Evolutionary conservation across 2,888 invertebrate species (phyloP), one percentile per base, ranked within the genome.

Genomic region (Idaea biselata): DNA sequence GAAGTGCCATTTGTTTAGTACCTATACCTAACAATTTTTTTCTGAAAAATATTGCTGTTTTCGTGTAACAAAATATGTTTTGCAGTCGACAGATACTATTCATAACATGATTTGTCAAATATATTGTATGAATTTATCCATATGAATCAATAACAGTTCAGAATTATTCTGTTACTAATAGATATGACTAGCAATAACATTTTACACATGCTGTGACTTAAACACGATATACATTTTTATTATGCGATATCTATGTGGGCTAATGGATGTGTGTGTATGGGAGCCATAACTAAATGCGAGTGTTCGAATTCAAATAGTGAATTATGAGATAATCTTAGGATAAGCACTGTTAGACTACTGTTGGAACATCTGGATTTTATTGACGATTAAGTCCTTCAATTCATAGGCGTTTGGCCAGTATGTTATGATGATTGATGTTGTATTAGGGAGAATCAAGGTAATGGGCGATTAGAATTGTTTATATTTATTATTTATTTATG

Each of bases 181-280:
- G 8, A 33, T 33, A 33, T 33, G 33, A 33, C 44, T 44, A 44
- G 33, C 14, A 44, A 44, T 44, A 44, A 44, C 11, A 44, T 44
- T 44, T 44, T 44, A 44, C 44, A 44, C 44, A 11, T 44, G 44
- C 44, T 44, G 14, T 44, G 44, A 44, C 8, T 44, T 3, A 44
- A 44, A 8, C 8, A 11, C 11, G 11, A 66, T 63, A n/a, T 60
- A 60, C 58, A 63, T 60, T 64, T 66, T 65, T 64, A 60, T 62
- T 61, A 60, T 61, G 62, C 66, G 64, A 73, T 77, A 78, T 76
- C 74, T 77, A 80, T 82, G 73, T 77, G 75, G 84, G 83, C 82
- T 82, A 83, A 83, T 81, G 81, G 76, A 75, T 64, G 68, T 64
- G 66, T 68, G 72, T 74, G 75, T 73, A n/a, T 53, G 6, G 53